These are phyloP conservation scores for Pedionomus torquatus DNA, from an alignment of 2,113 vertebrate genomes.

Conservation along the genomic window DNA sequence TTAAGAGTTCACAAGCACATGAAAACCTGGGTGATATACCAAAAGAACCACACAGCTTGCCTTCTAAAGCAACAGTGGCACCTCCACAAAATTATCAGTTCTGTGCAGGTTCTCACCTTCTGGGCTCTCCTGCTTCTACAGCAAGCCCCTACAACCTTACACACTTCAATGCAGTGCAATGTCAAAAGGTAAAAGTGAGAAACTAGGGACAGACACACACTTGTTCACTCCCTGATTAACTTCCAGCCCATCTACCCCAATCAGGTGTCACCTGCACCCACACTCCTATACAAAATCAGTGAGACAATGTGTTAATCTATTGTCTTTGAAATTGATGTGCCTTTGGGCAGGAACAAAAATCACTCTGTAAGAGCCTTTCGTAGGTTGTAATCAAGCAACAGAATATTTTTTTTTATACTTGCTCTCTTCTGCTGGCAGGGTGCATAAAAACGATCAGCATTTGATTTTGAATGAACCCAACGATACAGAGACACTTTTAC, in stretches of 20 bases:
- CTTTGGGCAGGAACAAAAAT: conserved; percentile 54
- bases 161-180: neutral
- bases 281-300: conserved; percentile 47
- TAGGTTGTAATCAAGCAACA: conserved; percentile 60
- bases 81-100: neutral
- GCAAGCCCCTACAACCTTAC: neutral
- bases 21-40: neutral
- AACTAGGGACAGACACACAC: neutral
- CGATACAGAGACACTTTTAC: neutral
- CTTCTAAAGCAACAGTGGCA: neutral
- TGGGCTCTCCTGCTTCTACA: neutral
- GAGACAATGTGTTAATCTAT: conserved; percentile 63
- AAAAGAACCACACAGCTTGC: neutral
- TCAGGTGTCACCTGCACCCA: conserved; percentile 34
- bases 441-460: conserved; percentile 55
- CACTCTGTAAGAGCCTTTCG: conserved; percentile 30
- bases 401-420: neutral
- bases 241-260: neutral
- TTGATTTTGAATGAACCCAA: conserved; percentile 58
- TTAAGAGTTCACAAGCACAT: neutral
- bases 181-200: neutral
- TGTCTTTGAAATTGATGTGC: conserved; percentile 60
- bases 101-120: neutral
- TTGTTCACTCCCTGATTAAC: conserved; percentile 42
- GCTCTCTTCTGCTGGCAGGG: conserved; percentile 29